Conservation (phyloP, 2,113 vertebrate genomes). For the Sula dactylatra region DNA sequence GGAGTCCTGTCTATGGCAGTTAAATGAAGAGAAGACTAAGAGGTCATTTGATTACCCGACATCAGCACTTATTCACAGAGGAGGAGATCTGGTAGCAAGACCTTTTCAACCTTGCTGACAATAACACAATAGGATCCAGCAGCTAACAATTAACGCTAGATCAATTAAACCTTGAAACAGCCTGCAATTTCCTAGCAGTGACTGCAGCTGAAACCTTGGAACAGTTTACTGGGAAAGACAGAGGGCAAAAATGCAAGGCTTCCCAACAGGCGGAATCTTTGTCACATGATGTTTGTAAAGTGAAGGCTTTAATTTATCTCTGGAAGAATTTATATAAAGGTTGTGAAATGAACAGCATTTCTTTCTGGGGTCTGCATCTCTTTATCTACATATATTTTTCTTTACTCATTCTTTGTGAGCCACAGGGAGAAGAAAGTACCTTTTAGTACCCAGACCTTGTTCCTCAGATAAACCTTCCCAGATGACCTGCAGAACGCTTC, state of each 20-base stretch:
- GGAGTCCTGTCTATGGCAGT: background rate
- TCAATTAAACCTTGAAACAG: constrained; percentile 47
- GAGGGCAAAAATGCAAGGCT: background rate
- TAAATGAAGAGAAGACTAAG: background rate
- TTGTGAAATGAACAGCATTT: background rate
- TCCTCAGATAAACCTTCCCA: background rate
- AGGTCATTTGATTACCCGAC: constrained; percentile 16
- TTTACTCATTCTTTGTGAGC: background rate
- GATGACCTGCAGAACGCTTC: background rate
- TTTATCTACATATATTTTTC: background rate
- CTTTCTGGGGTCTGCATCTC: background rate
- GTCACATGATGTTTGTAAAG: background rate
- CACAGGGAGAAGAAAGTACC: background rate
- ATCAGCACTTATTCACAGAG: background rate
- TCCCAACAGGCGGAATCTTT: background rate
- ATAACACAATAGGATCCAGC: constrained; percentile 33
- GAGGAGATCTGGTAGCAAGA: constrained; percentile 14
- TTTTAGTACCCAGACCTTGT: background rate
- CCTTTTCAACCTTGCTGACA: constrained; percentile 39
- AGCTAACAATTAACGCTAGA: constrained; percentile 24
- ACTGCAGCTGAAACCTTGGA: constrained; percentile 3
- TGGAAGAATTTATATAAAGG: background rate
- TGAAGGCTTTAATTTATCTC: background rate
- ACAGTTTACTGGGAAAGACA: background rate
- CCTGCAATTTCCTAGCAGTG: constrained; percentile 17